Conservation (phyloP, 2,888 invertebrate genomes). For the Heliconius ismenius region DNA sequence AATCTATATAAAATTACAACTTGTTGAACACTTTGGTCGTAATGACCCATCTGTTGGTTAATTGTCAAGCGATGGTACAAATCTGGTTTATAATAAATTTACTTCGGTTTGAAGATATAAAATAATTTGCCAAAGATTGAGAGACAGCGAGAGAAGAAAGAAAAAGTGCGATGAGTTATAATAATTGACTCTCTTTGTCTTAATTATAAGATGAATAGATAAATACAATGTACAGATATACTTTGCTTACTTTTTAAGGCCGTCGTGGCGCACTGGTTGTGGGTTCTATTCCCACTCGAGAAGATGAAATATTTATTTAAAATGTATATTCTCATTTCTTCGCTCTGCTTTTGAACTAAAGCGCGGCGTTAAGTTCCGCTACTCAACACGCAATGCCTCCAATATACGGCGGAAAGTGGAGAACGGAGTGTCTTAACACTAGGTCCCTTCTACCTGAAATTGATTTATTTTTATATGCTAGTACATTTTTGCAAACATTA, state of each 20-base stretch:
- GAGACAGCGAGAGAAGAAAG: background rate
- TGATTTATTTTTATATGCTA: background rate
- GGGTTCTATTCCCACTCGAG: no score
- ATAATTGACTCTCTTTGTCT: background rate
- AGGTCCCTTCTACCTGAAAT: no score
- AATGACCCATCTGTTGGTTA: conserved; percentile 5
- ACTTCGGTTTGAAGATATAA: background rate
- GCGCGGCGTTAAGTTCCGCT: no score
- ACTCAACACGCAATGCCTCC: no score
- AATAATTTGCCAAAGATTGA: background rate
- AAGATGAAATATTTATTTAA: no score
- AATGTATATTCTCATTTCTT: no score
- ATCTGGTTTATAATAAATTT: background rate
- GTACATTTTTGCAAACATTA: background rate
- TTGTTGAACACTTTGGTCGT: background rate
- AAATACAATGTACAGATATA: no score
- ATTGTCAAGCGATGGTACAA: background rate
- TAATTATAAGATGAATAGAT: background rate
- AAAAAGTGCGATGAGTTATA: background rate
- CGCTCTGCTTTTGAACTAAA: no score
- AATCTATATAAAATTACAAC: background rate
- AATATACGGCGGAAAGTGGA: no score
- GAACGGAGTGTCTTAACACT: no score
- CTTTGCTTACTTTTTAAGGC: no score
- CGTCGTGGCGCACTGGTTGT: no score